These are phyloP conservation scores for Todiramphus saurophagus DNA, from an alignment of 2,113 vertebrate species.

Conservation along the genomic window DNA sequence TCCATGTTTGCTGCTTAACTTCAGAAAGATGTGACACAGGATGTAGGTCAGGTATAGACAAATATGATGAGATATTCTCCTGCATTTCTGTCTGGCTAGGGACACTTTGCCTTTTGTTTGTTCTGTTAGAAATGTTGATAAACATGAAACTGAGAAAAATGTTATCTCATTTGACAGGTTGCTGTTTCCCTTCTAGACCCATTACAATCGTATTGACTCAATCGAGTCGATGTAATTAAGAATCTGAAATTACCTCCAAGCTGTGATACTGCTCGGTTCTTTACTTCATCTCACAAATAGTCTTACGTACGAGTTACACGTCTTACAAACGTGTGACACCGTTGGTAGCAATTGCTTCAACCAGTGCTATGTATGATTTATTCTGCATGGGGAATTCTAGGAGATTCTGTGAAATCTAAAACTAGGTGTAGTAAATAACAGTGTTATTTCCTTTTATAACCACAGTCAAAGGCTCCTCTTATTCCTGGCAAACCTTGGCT, in stretches of 20 bases:
- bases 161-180: not conserved
- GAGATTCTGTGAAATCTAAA: not conserved
- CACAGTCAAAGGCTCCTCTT: not conserved
- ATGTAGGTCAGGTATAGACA: not conserved
- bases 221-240: not conserved
- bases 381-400: not conserved
- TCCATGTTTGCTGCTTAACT: not conserved
- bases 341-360: not conserved
- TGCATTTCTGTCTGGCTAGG: not conserved
- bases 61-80: not conserved
- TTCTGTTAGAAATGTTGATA: not conserved
- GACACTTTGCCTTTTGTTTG: not conserved
- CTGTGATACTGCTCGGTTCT: not conserved
- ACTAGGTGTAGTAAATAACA: not conserved
- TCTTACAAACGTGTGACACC: not conserved
- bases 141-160: not conserved
- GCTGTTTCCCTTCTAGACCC: not conserved
- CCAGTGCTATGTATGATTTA: fast-evolving
- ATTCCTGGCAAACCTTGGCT: not conserved
- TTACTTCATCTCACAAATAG: not conserved
- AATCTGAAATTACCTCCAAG: not conserved
- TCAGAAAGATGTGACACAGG: not conserved
- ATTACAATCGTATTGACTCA: not conserved
- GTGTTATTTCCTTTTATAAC: not conserved
- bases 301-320: not conserved